Percentiles rank a stretch among this genome's conserved stretches.
These are phyloP conservation scores for Enteromius mattozi DNA, from an alignment of 2,797 vertebrate species.

Conservation along the genomic window DNA sequence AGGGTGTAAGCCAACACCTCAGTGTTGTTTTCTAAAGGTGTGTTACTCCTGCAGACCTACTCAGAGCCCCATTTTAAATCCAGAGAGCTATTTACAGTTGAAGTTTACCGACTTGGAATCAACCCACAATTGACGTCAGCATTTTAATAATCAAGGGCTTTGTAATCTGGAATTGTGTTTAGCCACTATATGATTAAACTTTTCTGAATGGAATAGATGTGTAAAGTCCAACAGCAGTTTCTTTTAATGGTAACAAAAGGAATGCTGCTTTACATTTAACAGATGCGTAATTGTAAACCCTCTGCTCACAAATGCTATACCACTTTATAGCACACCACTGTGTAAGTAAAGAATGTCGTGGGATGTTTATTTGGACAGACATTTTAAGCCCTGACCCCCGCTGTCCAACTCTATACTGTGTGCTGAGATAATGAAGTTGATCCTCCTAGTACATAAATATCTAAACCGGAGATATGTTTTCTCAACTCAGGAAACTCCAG, in stretches of 20 bases:
- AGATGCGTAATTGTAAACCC: slow-evolving; percentile 65
- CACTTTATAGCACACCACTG: slow-evolving; percentile 52
- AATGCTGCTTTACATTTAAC: slow-evolving; percentile 61
- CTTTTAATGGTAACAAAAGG: slow-evolving; percentile 24
- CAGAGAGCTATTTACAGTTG: slow-evolving; percentile 30
- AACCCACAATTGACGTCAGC: background rate
- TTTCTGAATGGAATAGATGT: slow-evolving; percentile 26
- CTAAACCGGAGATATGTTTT: background rate
- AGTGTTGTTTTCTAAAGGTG: slow-evolving; percentile 24
- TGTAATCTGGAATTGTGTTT: slow-evolving; percentile 1
- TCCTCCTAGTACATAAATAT: background rate
- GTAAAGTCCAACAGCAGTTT: background rate
- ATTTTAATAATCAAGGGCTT: slow-evolving; percentile 31
- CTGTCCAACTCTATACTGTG: background rate
- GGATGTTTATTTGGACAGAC: slow-evolving; percentile 29
- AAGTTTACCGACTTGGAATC: slow-evolving; percentile 13
- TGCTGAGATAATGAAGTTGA: background rate
- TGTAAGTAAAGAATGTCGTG: slow-evolving; percentile 27
- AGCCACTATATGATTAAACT: slow-evolving; percentile 1
- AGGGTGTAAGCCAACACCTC: slow-evolving; percentile 14
- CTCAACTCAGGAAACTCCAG: background rate
- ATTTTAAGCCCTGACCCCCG: background rate
- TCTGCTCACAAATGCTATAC: slow-evolving; percentile 59
- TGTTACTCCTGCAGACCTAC: slow-evolving; percentile 12
- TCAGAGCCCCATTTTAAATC: background rate